Conservation (phyloP, 2,888 invertebrate species). For the Sphinx pinastri region DNA sequence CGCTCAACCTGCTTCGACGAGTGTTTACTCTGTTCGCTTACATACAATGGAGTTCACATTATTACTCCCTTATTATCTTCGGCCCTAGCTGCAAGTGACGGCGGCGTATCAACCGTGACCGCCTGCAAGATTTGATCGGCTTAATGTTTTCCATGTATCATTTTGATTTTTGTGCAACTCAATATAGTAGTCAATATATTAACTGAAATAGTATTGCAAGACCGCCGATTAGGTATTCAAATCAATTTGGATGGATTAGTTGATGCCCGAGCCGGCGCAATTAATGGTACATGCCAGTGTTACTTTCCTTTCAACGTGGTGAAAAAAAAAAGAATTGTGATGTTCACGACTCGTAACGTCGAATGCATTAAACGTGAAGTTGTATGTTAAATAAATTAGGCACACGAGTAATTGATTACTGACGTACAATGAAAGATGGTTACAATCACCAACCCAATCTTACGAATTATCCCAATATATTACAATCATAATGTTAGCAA, state of each 20-base stretch:
- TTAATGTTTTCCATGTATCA: slow-evolving; percentile 50
- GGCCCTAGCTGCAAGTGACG: slow-evolving; percentile 20
- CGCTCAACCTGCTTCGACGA: slow-evolving; percentile 78
- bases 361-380: slow-evolving; percentile 70
- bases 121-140: slow-evolving; percentile 1
- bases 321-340: slow-evolving; percentile 64
- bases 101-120: slow-evolving; percentile 10
- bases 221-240: slow-evolving; percentile 68
- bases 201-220: slow-evolving; percentile 65
- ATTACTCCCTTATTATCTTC: slow-evolving; percentile 35
- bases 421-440: slow-evolving; percentile 44
- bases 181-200: slow-evolving; percentile 68
- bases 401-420: slow-evolving; percentile 63
- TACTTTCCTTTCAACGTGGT: slow-evolving; percentile 61
- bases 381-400: slow-evolving; percentile 68
- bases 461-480: slow-evolving; percentile 25
- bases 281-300: slow-evolving; percentile 69
- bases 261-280: slow-evolving; percentile 64
- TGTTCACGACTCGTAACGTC: slow-evolving; percentile 69
- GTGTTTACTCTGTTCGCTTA: slow-evolving; percentile 75
- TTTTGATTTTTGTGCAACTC: slow-evolving; percentile 59
- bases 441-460: slow-evolving; percentile 27
- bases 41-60: slow-evolving; percentile 73
- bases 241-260: slow-evolving; percentile 72
- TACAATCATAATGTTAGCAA: slow-evolving; percentile 31